Evolutionary conservation across 2,888 invertebrate genomes (phyloP), one percentile per base, ranked within the genome.

Genomic region (Alviniconcha strummeri): DNA sequence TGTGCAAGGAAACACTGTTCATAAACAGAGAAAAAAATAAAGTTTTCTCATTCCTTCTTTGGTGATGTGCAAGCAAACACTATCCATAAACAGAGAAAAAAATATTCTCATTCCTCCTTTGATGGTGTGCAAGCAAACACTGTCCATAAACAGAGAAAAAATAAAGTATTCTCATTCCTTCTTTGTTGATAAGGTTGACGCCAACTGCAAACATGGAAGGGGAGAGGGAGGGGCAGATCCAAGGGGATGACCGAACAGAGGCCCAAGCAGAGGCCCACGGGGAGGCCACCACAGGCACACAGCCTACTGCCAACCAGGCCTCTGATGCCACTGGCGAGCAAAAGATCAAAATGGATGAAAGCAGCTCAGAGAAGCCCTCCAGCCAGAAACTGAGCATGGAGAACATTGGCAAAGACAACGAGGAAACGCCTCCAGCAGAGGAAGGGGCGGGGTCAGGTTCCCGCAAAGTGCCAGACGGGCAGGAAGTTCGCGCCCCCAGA

Each of bases 271-370:
- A 71, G 60, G 60, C 60, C 60, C 60, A 8, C 0, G 60, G 52
- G 15, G 57, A 56, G 15, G 36, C 72, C 19, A 36, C 55, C 54
- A 8, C 15, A 5, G 82, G 67, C 17, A 56, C 69, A 6, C 69
- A 69, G 69, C 36, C 76, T 19, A 55, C 67, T 67, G 67, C 64
- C 52, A 55, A 60, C 17, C 54, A 54, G 13, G 64, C 52, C 52
- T 36, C 77, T 54, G 82, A 77, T 4, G 77, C 76, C 0, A 77
- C 77, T 75, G 69, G 17, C 67, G 77, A 82, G 69, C 67, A 13
- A 8, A 82, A 82, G 69, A 82, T 82, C 69, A 77, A 82, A 60
- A 77, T 69, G 5, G 82, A 83, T 54, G 72, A 80, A 17, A 9
- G 9, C 1, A 64, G 56, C 13, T 67, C 67, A n/a, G 84, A 84